Conservation (phyloP, 2,113 vertebrate genomes). For the Actinemys pallida region DNA sequence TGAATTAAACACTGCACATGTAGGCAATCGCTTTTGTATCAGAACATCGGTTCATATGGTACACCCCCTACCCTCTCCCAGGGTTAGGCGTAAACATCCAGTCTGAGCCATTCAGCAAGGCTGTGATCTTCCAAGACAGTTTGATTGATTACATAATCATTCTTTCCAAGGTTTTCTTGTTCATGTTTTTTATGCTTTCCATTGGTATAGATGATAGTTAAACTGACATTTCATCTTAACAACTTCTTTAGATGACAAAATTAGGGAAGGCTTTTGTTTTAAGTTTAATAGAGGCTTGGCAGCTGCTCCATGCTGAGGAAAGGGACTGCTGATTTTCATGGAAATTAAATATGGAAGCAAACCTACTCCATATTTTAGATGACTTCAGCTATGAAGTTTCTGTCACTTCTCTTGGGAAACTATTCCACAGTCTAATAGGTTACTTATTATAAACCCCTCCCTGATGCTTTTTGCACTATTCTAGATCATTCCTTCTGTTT, state of each 20-base stretch:
- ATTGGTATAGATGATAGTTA: conserved; percentile 9
- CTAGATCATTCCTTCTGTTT: background rate
- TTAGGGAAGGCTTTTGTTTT: background rate
- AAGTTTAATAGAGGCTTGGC: conserved; percentile 6
- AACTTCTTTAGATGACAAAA: conserved; percentile 23
- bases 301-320: background rate
- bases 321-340: background rate
- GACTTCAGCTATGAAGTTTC: background rate
- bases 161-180: background rate
- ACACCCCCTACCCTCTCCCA: background rate
- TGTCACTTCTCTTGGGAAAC: background rate
- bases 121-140: conserved; percentile 29
- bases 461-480: background rate
- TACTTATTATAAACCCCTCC: accelerated
- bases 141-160: conserved; percentile 45
- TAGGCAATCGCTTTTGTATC: accelerated
- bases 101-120: background rate
- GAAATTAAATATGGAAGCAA: background rate
- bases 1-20: background rate
- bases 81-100: background rate
- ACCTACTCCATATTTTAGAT: accelerated
- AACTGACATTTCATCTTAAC: background rate
- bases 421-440: background rate
- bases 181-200: background rate
- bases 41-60: accelerated